Evolutionary conservation across 1,140 invertebrate genomes (phyloP), one percentile per base, ranked within the genome.

Genomic region (Cotesia vestalis): DNA sequence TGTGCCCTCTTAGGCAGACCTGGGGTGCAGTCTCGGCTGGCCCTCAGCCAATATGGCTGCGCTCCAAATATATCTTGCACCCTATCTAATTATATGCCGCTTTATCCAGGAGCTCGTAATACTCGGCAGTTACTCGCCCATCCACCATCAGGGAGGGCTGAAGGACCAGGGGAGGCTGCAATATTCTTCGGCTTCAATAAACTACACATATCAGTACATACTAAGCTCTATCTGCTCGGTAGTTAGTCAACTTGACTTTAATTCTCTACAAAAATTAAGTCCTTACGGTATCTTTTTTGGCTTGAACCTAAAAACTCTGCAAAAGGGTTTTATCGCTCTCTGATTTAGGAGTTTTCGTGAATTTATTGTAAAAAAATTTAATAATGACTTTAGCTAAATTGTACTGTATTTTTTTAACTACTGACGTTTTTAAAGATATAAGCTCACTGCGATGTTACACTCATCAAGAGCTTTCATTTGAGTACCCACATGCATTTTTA

Each of bases 41-140:
- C 84, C 66, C 62, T 11, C 35, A 55, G 80, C 85, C 84, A 86
- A 82, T 78, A 81, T 86, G 85, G 85, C 84, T 78, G 71, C 78
- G 78, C 80, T 86, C 84, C 84, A 85, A 86, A 84, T 85, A 85
- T 84, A 83, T 84, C 84, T 86, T 84, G 82, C 81, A 85, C 81
- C 83, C 82, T 84, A 85, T 84, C 84, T 75, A 77, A 74, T 75
- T 75, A 75, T 77, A 77, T 70, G 76, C 76, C 69, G 73, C 72
- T 73, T 75, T 74, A 76, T 76, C 72, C 75, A 76, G 73, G 80
- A 80, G 77, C 80, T 83, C 75, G 78, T 81, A 80, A 81, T 80
- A 76, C 76, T 79, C 78, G 76, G 77, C 75, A 83, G 80, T 84
- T 82, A 84, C 82, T 85, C 78, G 78, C 76, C 77, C 79, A 62